Evolutionary conservation across 2,113 vertebrate species (phyloP).

Genomic region (Benthochromis sp.): DNA sequence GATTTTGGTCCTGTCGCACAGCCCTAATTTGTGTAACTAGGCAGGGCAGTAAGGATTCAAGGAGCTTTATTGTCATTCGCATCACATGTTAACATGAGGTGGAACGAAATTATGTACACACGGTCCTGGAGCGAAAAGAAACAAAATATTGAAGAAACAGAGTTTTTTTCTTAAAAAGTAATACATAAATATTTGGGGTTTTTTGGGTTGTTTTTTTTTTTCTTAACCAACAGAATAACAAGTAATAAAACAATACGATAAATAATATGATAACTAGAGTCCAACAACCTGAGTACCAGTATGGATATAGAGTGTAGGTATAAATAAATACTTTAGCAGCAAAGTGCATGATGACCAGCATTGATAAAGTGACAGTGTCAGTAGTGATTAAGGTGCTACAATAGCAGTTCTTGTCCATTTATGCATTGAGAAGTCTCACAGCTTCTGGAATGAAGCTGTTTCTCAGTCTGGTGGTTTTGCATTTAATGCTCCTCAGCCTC

Average conservation of each 20-base stretch:
- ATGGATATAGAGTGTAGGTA: not conserved
- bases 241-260: not conserved
- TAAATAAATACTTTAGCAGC: not conserved
- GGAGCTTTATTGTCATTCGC: not conserved
- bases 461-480: not conserved
- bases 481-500: not conserved
- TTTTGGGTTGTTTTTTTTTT: not conserved
- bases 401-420: not conserved
- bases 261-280: not conserved
- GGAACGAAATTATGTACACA: not conserved
- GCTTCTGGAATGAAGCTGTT: not conserved
- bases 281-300: not conserved
- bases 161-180: not conserved
- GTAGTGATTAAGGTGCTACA: not conserved
- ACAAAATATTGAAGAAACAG: not conserved
- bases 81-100: not conserved
- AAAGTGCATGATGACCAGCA: not conserved
- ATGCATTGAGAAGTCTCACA: not conserved
- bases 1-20: not conserved
- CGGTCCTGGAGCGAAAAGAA: not conserved
- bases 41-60: not conserved
- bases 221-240: not conserved
- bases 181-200: accelerated
- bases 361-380: not conserved
- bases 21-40: not conserved